Conservation (phyloP, 1,140 invertebrate species). For the Chelonus insularis region DNA sequence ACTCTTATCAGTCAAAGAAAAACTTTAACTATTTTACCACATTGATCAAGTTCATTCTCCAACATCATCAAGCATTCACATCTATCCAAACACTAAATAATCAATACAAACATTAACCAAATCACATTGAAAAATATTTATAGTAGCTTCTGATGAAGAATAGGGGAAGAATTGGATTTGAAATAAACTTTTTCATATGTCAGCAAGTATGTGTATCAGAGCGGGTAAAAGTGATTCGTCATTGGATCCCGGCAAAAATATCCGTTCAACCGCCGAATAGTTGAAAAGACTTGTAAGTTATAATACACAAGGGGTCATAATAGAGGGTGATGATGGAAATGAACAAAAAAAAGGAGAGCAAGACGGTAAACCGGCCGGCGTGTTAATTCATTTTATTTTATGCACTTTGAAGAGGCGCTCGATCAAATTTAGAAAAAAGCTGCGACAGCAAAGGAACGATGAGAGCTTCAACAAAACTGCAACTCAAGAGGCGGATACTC, state of each 20-base stretch:
- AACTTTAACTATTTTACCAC: too few species aligned
- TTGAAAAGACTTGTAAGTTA: conserved; percentile 13
- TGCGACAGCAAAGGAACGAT: conserved; percentile 31
- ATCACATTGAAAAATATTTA: too few species aligned
- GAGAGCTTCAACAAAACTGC: not conserved
- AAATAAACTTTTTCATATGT: too few species aligned
- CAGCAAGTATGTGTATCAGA: too few species aligned
- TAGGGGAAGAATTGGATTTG: too few species aligned
- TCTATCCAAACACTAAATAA: too few species aligned
- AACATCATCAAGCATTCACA: too few species aligned
- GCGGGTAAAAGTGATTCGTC: conserved; percentile 17
- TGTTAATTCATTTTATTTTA: conserved; percentile 56
- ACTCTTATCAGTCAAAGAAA: too few species aligned
- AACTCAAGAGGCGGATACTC: not conserved
- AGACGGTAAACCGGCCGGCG: conserved; percentile 27
- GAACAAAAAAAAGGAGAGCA: conserved; percentile 13
- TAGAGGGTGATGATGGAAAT: conserved; percentile 14
- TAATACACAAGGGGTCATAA: conserved; percentile 11
- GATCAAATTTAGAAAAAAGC: conserved; percentile 53
- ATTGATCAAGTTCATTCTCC: too few species aligned
- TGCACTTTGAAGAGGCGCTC: conserved; percentile 55
- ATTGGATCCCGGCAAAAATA: conserved; percentile 23
- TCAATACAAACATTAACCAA: too few species aligned
- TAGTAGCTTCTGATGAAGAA: too few species aligned
- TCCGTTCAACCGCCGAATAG: conserved; percentile 25